phyloP scores from a whole-genome alignment of 1,140 invertebrate species.

The Pissodes strobi region DNA sequence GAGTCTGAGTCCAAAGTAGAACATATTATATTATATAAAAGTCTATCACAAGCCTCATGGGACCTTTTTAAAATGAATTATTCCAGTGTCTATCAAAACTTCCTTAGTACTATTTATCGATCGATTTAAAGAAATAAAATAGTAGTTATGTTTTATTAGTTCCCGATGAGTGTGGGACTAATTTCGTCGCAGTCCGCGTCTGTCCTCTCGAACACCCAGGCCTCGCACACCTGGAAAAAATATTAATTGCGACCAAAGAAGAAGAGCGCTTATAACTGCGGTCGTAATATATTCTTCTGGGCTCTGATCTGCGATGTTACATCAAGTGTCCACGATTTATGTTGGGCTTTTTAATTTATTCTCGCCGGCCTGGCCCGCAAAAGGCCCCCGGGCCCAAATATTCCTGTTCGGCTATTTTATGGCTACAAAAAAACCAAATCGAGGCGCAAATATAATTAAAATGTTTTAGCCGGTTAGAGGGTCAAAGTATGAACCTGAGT shows the following conservation, averaged over 20 bases:
- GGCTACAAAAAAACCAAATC: conserved; percentile 23
- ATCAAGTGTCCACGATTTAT: conserved; percentile 38
- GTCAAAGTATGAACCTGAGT: background rate
- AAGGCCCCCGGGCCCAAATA: conserved; percentile 27
- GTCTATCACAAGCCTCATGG: no score
- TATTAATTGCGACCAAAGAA: conserved; percentile 37
- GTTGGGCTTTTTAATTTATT: conserved; percentile 36
- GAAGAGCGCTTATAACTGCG: conserved; percentile 34
- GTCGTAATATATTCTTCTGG: conserved; percentile 34
- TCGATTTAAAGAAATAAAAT: no score
- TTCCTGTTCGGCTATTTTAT: conserved; percentile 37
- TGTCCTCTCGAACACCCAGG: conserved; percentile 4
- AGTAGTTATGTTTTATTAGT: no score
- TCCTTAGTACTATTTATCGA: no score
- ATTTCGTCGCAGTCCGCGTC: conserved; percentile 2
- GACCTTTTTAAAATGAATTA: no score
- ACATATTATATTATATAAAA: no score
- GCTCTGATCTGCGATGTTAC: conserved; percentile 34
- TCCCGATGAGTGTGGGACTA: no score
- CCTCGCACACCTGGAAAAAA: conserved; percentile 30
- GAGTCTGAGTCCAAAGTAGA: no score
- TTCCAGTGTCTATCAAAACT: no score
- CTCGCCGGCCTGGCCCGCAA: conserved; percentile 23
- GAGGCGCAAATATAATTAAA: conserved; percentile 34
- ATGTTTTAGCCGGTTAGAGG: conserved; percentile 12